Evolutionary conservation across 2,888 invertebrate genomes (phyloP).

Genomic region (Drosophila mimica): DNA sequence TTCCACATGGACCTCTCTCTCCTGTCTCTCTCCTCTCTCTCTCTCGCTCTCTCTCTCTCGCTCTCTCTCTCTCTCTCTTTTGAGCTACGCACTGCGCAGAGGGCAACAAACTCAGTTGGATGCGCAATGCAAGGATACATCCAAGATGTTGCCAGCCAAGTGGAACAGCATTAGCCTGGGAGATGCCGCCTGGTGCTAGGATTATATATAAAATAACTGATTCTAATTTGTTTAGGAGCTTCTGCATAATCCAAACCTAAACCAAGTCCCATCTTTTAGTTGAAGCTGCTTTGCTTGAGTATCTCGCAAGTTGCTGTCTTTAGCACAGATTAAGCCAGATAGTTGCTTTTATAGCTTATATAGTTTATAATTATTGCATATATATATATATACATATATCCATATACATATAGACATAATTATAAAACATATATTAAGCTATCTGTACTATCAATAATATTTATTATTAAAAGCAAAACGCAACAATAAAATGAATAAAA

Average conservation of each 20-base stretch:
- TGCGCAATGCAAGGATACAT: constrained; percentile 40
- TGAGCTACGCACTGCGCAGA: constrained; percentile 51
- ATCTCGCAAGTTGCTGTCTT: neutral
- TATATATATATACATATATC: neutral
- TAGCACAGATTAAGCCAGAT: neutral
- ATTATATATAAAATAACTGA: neutral
- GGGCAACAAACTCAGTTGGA: constrained; percentile 56
- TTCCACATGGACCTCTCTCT: constrained; percentile 49
- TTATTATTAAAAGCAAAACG: neutral
- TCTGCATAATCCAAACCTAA: neutral
- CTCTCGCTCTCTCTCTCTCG: neutral
- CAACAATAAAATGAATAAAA: neutral
- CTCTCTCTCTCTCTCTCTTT: neutral
- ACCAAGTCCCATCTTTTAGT: neutral
- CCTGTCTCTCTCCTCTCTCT: neutral
- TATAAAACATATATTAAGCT: no score
- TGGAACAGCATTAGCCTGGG: constrained; percentile 28
- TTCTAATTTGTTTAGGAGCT: neutral
- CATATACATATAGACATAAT: neutral
- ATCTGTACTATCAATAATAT: neutral
- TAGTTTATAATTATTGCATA: no score
- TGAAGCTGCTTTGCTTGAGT: neutral
- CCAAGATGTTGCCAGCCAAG: constrained; percentile 37
- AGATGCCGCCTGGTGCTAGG: neutral
- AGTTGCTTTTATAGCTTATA: no score